These are phyloP conservation scores for Lasioglossum oenotherae DNA, from an alignment of 2,888 invertebrate genomes.

Conservation along the genomic window DNA sequence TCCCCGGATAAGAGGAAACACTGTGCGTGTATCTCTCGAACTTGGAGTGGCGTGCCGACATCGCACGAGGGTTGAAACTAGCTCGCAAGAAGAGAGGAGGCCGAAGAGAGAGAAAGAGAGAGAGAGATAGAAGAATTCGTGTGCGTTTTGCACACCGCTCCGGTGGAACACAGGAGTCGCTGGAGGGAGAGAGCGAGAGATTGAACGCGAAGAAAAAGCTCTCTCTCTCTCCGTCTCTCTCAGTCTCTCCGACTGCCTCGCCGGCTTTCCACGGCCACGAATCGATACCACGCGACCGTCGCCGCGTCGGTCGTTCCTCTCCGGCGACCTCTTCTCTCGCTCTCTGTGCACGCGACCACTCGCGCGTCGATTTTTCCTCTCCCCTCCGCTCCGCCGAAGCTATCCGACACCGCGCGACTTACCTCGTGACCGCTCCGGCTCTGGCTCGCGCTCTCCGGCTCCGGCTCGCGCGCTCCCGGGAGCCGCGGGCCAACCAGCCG, in stretches of 20 bases:
- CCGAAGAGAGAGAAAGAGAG: slow-evolving; percentile 17
- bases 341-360: slow-evolving; percentile 31
- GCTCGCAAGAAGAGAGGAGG: background rate
- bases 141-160: background rate
- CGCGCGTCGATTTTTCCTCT: slow-evolving; percentile 37
- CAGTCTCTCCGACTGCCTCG: slow-evolving; percentile 63
- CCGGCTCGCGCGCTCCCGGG: background rate
- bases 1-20: background rate
- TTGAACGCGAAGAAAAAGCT: slow-evolving; percentile 71
- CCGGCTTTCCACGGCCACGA: slow-evolving; percentile 79
- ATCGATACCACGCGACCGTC: slow-evolving; percentile 81
- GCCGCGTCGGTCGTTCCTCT: slow-evolving; percentile 68
- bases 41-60: slow-evolving; percentile 35
- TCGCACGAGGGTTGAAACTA: slow-evolving; percentile 42
- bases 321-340: slow-evolving; percentile 61
- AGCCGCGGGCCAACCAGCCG: background rate
- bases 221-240: slow-evolving; percentile 59
- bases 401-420: background rate
- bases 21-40: slow-evolving; percentile 13
- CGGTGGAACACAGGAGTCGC: background rate
- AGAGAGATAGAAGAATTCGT: background rate
- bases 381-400: background rate
- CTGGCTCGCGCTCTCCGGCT: background rate
- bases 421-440: background rate
- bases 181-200: slow-evolving; percentile 39